A percentile compares a stretch with the other conserved stretches of the same genome.
These are phyloP conservation scores for Colius striatus DNA, from an alignment of 2,113 vertebrate genomes.

Conservation along the genomic window DNA sequence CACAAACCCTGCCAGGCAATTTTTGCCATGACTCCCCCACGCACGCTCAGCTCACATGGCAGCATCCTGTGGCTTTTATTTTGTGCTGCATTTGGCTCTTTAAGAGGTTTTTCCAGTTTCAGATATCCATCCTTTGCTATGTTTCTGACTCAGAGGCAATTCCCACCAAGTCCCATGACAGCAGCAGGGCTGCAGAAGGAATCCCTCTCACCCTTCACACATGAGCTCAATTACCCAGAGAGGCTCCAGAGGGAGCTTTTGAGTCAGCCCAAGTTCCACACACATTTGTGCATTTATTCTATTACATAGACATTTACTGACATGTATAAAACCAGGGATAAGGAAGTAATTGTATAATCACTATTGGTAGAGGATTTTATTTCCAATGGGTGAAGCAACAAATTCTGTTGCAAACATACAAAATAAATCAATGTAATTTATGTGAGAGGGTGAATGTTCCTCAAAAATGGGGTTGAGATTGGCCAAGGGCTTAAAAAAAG, in stretches of 20 bases:
- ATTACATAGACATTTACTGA: neutral
- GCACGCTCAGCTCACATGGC: rapidly evolving
- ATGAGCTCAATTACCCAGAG: neutral
- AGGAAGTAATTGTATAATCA: neutral
- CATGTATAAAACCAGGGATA: neutral
- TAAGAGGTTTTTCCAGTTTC: neutral
- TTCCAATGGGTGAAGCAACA: neutral
- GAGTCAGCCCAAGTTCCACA: neutral
- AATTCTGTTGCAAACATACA: neutral
- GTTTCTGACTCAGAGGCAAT: neutral
- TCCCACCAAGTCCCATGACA: neutral
- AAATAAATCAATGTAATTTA: neutral
- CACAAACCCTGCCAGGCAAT: neutral
- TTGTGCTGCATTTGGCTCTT: neutral
- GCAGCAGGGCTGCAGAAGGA: neutral
- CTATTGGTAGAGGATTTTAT: neutral
- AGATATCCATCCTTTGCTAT: rapidly evolving
- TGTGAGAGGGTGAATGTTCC: neutral
- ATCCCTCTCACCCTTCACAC: rapidly evolving
- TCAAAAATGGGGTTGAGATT: neutral
- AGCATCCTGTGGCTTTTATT: neutral
- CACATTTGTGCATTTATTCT: rapidly evolving
- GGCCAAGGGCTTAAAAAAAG: neutral
- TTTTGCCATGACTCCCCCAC: neutral
- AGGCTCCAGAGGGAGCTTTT: neutral